Conservation (phyloP, 2,888 invertebrate genomes). For the Drosophila planitibia region DNA sequence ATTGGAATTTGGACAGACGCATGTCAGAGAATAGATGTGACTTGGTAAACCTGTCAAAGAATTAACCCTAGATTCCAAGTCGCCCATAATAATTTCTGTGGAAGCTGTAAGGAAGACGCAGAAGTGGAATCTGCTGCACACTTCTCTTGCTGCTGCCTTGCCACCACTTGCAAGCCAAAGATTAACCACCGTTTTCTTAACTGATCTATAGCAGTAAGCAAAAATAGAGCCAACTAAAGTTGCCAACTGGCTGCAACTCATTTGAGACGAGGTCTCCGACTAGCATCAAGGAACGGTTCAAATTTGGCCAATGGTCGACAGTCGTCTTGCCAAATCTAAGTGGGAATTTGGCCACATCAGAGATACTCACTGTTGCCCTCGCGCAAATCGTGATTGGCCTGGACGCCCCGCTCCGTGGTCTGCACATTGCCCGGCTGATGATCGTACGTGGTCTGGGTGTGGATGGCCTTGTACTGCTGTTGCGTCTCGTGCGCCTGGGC, state of each 20-base stretch:
- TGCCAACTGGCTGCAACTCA: too few relatives aligned
- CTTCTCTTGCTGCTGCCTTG: too few relatives aligned
- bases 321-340: background rate
- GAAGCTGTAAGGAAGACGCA: background rate
- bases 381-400: constrained; percentile 77
- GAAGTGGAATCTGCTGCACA: background rate
- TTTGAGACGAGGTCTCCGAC: too few relatives aligned
- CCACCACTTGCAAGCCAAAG: too few relatives aligned
- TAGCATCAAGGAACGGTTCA: background rate
- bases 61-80: background rate
- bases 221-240: too few relatives aligned
- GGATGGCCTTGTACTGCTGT: constrained; percentile 82
- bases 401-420: constrained; percentile 48
- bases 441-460: constrained; percentile 82
- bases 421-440: constrained; percentile 61
- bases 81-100: background rate
- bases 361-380: constrained; percentile 79
- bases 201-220: too few relatives aligned
- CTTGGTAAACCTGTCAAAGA: too few relatives aligned
- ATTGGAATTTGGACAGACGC: background rate
- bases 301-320: background rate
- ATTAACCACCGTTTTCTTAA: background rate
- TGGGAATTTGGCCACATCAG: background rate
- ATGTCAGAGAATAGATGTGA: background rate
- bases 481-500: constrained; percentile 83